Evolutionary conservation across 2,888 invertebrate genomes (phyloP).

Genomic region (Spicauda simplicius): DNA sequence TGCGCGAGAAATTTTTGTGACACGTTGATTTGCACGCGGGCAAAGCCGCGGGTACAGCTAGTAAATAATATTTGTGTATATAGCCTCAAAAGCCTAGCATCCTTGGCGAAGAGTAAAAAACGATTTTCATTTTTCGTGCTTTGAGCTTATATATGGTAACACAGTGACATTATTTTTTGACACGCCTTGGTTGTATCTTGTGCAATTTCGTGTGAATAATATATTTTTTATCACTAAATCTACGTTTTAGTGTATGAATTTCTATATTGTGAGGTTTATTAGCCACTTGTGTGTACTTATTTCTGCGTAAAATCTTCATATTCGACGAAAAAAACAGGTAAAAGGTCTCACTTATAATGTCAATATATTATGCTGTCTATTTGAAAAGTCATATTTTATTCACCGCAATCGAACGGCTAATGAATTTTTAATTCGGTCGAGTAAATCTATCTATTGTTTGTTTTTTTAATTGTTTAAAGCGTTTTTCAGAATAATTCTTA

Average conservation of each 20-base stretch:
- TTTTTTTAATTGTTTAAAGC: constrained; percentile 15
- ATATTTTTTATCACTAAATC: background rate
- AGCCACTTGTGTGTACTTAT: background rate
- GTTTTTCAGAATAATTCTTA: no score
- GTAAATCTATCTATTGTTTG: constrained; percentile 20
- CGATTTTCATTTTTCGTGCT: background rate
- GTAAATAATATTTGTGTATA: no score
- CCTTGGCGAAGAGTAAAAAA: background rate
- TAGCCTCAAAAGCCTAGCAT: background rate
- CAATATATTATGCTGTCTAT: constrained; percentile 45
- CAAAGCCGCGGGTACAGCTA: no score
- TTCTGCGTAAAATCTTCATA: background rate
- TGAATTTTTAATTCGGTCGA: constrained; percentile 38
- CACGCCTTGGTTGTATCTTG: constrained; percentile 37
- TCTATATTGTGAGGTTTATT: constrained; percentile 17
- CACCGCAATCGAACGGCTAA: constrained; percentile 9
- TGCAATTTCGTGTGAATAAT: constrained; percentile 36
- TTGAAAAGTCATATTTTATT: constrained; percentile 30
- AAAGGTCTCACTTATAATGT: constrained; percentile 44
- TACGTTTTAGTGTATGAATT: constrained; percentile 12
- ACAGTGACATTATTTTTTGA: constrained; percentile 33
- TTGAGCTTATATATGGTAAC: background rate
- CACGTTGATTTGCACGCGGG: no score
- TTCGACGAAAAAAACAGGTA: constrained; percentile 45
- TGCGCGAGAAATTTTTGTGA: no score